A percentile compares a stretch with the other conserved stretches of the same genome.
phyloP scores from a whole-genome alignment of 1,140 invertebrate genomes.

The Drosophila baimaii region DNA sequence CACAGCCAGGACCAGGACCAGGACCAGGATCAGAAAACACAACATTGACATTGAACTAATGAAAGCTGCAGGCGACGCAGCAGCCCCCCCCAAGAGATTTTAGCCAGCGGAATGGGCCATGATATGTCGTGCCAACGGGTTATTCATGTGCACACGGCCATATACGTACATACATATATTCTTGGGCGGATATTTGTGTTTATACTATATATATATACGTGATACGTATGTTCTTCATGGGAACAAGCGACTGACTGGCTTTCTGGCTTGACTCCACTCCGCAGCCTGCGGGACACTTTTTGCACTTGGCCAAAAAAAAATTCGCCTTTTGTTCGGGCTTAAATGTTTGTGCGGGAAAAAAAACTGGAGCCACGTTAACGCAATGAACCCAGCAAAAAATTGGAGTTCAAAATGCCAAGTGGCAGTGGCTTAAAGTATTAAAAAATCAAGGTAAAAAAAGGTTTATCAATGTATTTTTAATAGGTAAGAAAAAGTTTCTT shows the following conservation, averaged over 20 bases:
- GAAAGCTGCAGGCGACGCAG: conserved; percentile 63
- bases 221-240: background rate
- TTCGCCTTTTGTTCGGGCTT: conserved; percentile 3
- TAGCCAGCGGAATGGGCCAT: conserved; percentile 24
- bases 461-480: background rate
- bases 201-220: conserved; percentile 8
- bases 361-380: background rate
- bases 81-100: conserved; percentile 20
- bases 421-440: background rate
- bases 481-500: too few relatives aligned
- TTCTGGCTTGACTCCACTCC: conserved; percentile 11
- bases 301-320: conserved; percentile 31
- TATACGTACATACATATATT: background rate
- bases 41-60: conserved; percentile 75
- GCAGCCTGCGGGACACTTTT: conserved; percentile 24
- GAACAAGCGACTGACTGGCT: conserved; percentile 18
- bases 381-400: conserved; percentile 1
- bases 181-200: conserved; percentile 14
- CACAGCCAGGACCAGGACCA: conserved; percentile 16
- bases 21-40: conserved; percentile 36
- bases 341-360: background rate
- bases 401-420: background rate
- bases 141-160: conserved; percentile 31
- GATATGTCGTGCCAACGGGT: conserved; percentile 49
- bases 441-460: background rate